phyloP scores from a whole-genome alignment of 2,113 vertebrate species.

The Zonotrichia leucophrys region DNA sequence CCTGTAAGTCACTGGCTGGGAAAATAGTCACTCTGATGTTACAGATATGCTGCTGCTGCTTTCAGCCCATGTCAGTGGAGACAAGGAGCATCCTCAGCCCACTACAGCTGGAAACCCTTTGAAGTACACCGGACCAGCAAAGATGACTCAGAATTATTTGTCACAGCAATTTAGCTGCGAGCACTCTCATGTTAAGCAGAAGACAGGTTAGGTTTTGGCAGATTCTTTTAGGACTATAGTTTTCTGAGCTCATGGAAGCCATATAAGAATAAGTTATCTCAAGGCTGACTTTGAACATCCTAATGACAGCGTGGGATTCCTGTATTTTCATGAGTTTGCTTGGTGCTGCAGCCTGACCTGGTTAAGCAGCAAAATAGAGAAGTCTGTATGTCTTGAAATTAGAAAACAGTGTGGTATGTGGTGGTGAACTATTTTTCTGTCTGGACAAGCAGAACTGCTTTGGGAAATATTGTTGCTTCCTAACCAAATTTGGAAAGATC shows the following conservation, averaged over 20 bases:
- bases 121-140: not conserved
- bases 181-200: not conserved
- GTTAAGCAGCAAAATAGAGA: not conserved
- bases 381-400: not conserved
- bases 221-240: not conserved
- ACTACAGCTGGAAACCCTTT: not conserved
- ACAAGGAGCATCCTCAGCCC: not conserved
- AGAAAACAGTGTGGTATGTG: not conserved
- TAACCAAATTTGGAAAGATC: not conserved
- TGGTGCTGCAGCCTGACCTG: not conserved
- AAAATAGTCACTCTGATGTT: not conserved
- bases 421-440: not conserved
- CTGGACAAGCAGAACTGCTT: not conserved
- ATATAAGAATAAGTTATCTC: not conserved
- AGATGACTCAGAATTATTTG: not conserved
- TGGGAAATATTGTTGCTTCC: not conserved
- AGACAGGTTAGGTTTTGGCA: not conserved
- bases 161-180: not conserved
- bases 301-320: not conserved
- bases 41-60: not conserved
- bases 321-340: not conserved
- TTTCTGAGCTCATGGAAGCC: not conserved
- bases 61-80: not conserved
- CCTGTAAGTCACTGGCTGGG: not conserved
- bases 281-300: not conserved